A percentile compares a stretch with the other conserved stretches of the same genome.
Conservation (phyloP, 2,888 invertebrate genomes). For the Chymomyza procnemis region DNA sequence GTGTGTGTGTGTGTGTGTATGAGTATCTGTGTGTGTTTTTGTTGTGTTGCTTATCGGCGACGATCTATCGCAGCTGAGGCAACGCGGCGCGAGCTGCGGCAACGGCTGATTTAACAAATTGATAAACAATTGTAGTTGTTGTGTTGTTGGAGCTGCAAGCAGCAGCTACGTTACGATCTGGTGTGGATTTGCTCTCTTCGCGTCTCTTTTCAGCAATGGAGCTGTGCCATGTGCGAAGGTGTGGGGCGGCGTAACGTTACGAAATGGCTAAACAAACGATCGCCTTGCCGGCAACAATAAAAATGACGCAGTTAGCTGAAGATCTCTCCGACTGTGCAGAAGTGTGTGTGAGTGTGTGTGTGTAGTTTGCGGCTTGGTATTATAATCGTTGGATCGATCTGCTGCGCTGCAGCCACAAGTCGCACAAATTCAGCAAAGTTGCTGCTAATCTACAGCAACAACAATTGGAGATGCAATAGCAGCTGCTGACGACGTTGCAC, state of each 20-base stretch:
- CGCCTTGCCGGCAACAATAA: slow-evolving; percentile 44
- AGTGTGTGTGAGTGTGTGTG: slow-evolving; percentile 13
- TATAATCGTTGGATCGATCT: slow-evolving; percentile 5
- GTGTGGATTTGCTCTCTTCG: background rate
- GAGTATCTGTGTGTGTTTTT: slow-evolving; percentile 26
- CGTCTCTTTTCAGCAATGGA: background rate
- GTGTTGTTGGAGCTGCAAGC: slow-evolving; percentile 5
- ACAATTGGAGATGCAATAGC: slow-evolving; percentile 43
- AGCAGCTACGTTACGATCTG: background rate
- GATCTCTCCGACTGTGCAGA: slow-evolving; percentile 14
- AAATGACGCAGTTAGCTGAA: slow-evolving; percentile 38
- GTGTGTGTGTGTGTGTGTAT: slow-evolving; percentile 5
- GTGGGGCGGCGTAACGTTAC: slow-evolving; percentile 64
- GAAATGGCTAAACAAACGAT: slow-evolving; percentile 73
- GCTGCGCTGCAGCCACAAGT: slow-evolving; percentile 13
- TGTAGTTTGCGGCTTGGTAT: background rate
- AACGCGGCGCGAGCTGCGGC: slow-evolving; percentile 29
- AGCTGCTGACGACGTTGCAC: slow-evolving; percentile 36
- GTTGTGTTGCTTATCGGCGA: slow-evolving; percentile 65
- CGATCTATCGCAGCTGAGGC: slow-evolving; percentile 61
- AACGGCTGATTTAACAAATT: slow-evolving; percentile 70
- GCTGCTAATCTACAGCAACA: slow-evolving; percentile 48
- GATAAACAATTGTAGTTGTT: slow-evolving; percentile 74
- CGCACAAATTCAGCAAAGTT: slow-evolving; percentile 16
- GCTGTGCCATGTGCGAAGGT: slow-evolving; percentile 1